Evolutionary conservation across 2,888 invertebrate species (phyloP).

Genomic region (Stenodema calcarata): DNA sequence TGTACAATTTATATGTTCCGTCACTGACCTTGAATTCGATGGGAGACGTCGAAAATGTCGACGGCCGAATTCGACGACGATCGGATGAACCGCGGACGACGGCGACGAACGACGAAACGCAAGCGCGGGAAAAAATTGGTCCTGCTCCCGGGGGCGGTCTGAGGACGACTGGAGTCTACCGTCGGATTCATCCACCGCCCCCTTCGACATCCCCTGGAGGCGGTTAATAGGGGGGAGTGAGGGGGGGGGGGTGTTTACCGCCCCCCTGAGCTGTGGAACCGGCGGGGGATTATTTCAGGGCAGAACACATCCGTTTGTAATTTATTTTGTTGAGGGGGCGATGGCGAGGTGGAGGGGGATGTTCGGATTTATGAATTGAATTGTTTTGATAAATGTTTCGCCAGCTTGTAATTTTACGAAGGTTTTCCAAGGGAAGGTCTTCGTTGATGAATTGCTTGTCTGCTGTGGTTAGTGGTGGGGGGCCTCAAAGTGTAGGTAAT

Average conservation of each 20-base stretch:
- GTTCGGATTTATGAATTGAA: neutral
- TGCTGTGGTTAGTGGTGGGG: neutral
- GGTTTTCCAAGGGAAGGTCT: neutral
- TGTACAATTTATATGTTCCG: too few relatives aligned
- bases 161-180: neutral
- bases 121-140: neutral
- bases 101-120: neutral
- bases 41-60: neutral
- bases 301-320: neutral
- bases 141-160: neutral
- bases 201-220: too few relatives aligned
- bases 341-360: neutral
- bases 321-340: neutral
- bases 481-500: too few relatives aligned
- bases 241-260: neutral
- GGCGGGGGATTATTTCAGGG: neutral
- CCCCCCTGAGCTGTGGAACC: neutral
- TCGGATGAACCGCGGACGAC: neutral
- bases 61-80: neutral
- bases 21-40: neutral
- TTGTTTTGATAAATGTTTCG: neutral
- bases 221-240: neutral
- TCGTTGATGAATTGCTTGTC: neutral
- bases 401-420: neutral
- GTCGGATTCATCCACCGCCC: neutral